phyloP scores from a whole-genome alignment of 37 sponge, comb jelly and placozoan genomes.

The Beroe ovata region DNA sequence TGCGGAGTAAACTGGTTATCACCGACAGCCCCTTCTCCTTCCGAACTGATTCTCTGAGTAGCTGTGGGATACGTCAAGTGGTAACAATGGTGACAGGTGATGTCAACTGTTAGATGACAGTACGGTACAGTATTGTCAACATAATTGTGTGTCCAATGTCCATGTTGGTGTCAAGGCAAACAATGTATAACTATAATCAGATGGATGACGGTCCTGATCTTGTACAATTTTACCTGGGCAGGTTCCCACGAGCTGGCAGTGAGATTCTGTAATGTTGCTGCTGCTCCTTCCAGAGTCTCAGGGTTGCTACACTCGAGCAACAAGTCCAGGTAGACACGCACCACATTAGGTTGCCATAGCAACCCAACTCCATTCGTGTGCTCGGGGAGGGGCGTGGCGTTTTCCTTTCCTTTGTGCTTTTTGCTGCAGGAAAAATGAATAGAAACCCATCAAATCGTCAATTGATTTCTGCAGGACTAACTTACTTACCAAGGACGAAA shows the following conservation, averaged over 20 bases:
- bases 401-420: slow-evolving; percentile 63
- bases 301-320: slow-evolving; percentile 74
- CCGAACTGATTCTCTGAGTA: slow-evolving; percentile 73
- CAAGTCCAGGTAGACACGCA: slow-evolving; percentile 70
- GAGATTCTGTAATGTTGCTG: slow-evolving; percentile 90
- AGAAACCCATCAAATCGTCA: not conserved
- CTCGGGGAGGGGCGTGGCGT: slow-evolving; percentile 56
- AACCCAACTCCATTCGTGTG: slow-evolving; percentile 74
- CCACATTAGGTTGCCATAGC: slow-evolving; percentile 88
- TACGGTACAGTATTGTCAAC: too few relatives aligned
- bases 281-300: slow-evolving; percentile 87
- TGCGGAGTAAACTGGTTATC: slow-evolving; percentile 73
- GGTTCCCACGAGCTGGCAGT: slow-evolving; percentile 90
- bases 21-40: slow-evolving; percentile 79
- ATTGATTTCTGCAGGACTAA: too few relatives aligned
- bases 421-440: not conserved
- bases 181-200: too few relatives aligned
- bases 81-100: too few relatives aligned
- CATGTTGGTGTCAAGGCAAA: too few relatives aligned
- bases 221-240: slow-evolving; percentile 47
- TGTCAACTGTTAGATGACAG: too few relatives aligned
- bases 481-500: too few relatives aligned
- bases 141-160: too few relatives aligned
- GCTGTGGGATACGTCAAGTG: too few relatives aligned
- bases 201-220: too few relatives aligned